phyloP scores from a whole-genome alignment of 2,113 vertebrate genomes.

The Heterocephalus glaber region DNA sequence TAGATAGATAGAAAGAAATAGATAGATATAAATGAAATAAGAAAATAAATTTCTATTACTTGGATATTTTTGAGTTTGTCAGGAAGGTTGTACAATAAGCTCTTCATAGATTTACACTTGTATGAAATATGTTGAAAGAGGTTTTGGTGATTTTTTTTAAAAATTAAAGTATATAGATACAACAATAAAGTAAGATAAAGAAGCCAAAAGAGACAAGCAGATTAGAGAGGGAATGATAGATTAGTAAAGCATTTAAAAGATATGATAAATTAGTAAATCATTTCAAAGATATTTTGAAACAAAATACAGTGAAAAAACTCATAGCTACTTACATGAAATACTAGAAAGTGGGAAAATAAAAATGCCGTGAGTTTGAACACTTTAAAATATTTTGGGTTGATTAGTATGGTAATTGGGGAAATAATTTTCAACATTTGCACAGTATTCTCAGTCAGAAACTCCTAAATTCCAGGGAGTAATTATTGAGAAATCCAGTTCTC shows the following conservation, averaged over 20 bases:
- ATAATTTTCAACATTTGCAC: background rate
- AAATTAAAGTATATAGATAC: background rate
- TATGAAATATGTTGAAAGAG: background rate
- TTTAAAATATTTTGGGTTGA: background rate
- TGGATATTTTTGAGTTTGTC: conserved; percentile 50
- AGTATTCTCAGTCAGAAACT: background rate
- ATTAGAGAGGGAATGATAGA: background rate
- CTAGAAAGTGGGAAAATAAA: background rate
- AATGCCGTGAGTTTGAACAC: background rate
- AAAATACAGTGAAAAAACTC: background rate
- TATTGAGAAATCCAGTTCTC: background rate
- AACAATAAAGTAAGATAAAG: background rate
- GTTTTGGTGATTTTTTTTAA: background rate
- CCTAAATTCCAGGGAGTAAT: background rate
- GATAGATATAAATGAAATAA: background rate
- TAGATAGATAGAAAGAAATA: no score
- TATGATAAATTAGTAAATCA: background rate
- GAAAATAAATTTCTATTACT: background rate
- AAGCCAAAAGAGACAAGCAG: background rate
- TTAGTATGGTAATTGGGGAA: background rate
- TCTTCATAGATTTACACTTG: background rate
- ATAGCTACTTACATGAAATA: background rate
- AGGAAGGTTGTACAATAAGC: conserved; percentile 34
- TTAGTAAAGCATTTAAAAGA: background rate
- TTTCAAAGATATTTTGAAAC: background rate